These are phyloP conservation scores for Danio kyathit DNA, from an alignment of 2,797 vertebrate species.

Conservation along the genomic window DNA sequence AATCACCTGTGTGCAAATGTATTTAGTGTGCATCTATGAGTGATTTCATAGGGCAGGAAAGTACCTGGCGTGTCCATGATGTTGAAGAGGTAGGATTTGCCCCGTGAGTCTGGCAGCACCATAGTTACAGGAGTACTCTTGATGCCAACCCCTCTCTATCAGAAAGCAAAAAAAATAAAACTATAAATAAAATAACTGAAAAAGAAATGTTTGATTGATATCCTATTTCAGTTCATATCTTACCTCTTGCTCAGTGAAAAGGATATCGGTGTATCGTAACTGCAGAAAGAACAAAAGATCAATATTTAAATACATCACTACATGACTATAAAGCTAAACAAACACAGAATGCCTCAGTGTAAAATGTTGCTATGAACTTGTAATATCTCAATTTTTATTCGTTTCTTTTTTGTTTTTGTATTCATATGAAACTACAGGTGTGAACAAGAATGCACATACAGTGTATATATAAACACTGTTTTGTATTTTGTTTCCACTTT, in stretches of 20 bases:
- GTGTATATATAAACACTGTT: not conserved
- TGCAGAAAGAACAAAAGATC: conserved; percentile 66
- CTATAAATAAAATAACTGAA: not conserved
- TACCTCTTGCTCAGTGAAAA: conserved; percentile 99
- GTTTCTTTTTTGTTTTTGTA: no score
- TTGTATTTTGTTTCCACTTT: no score
- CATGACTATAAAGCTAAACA: not conserved
- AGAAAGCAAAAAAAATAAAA: conserved; percentile 23
- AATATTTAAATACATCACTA: not conserved
- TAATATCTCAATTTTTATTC: no score
- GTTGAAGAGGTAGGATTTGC: conserved; percentile 98
- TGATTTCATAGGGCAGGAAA: not conserved
- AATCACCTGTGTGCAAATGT: not conserved
- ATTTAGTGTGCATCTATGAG: not conserved
- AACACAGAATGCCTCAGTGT: not conserved
- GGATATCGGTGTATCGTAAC: conserved; percentile 98
- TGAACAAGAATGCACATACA: no score
- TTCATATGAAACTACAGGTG: no score
- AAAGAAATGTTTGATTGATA: not conserved
- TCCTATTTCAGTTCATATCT: conserved; percentile 30
- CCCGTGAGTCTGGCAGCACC: conserved; percentile 96
- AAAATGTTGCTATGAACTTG: not conserved
- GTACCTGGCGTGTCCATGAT: conserved; percentile 98
- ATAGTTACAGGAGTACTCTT: conserved; percentile 98
- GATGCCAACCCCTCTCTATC: conserved; percentile 97